Evolutionary conservation across 2,888 invertebrate species (phyloP).

Genomic region (Eupeodes luniger): DNA sequence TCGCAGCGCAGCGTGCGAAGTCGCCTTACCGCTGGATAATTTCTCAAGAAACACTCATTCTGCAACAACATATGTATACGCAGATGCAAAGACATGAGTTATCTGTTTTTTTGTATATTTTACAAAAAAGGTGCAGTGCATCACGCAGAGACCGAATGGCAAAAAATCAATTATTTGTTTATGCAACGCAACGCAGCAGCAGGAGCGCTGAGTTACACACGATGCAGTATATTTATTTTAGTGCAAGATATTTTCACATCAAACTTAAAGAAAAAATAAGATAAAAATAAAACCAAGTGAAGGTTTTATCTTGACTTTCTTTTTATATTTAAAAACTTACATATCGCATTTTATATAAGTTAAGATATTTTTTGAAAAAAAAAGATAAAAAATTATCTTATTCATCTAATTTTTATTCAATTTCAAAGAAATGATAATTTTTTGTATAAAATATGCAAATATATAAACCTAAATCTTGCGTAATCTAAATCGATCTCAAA

Average conservation of each 20-base stretch:
- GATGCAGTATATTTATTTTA: slow-evolving; percentile 17
- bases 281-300: not conserved
- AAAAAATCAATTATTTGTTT: slow-evolving; percentile 71
- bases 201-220: slow-evolving; percentile 19
- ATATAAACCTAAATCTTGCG: not conserved
- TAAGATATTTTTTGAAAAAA: not conserved
- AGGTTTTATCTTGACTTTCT: slow-evolving; percentile 16
- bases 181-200: slow-evolving; percentile 50
- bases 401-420: not conserved
- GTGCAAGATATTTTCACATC: slow-evolving; percentile 19
- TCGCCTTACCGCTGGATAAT: not conserved
- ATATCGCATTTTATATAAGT: not conserved
- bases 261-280: not conserved
- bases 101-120: not conserved
- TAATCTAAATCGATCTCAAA: not conserved
- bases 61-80: not conserved
- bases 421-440: not conserved
- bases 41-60: not conserved
- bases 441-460: slow-evolving; percentile 4
- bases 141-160: slow-evolving; percentile 31
- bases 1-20: not conserved
- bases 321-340: not conserved
- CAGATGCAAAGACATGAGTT: not conserved
- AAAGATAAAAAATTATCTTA: not conserved
- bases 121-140: slow-evolving; percentile 35